These are phyloP conservation scores for Trichopria drosophilae DNA, from an alignment of 2,888 invertebrate species.

Conservation along the genomic window DNA sequence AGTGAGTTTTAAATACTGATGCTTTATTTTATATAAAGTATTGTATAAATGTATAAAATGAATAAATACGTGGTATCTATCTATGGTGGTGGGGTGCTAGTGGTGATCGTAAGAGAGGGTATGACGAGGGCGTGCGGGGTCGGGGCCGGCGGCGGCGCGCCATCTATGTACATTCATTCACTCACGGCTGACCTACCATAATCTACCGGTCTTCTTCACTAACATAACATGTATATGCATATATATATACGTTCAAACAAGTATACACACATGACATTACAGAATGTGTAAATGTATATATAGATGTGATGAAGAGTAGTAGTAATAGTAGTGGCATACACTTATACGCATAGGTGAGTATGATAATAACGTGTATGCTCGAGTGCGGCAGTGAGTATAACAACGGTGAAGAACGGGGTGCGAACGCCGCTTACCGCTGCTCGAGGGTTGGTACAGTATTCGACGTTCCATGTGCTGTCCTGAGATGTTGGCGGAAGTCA, in stretches of 20 bases:
- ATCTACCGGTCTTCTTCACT: slow-evolving; percentile 55
- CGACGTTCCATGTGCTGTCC: too few relatives aligned
- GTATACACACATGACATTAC: slow-evolving; percentile 25
- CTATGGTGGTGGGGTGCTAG: slow-evolving; percentile 58
- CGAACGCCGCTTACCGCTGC: slow-evolving; percentile 30
- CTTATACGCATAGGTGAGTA: slow-evolving; percentile 50
- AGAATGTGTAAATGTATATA: slow-evolving; percentile 31
- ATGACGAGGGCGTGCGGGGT: slow-evolving; percentile 57
- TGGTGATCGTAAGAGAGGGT: slow-evolving; percentile 58
- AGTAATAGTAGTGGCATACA: too few relatives aligned
- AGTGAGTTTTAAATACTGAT: slow-evolving; percentile 58
- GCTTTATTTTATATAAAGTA: slow-evolving; percentile 59
- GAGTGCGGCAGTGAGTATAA: slow-evolving; percentile 58
- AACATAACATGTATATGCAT: slow-evolving; percentile 50
- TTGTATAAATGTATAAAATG: slow-evolving; percentile 59
- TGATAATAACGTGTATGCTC: slow-evolving; percentile 56
- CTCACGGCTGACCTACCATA: slow-evolving; percentile 57
- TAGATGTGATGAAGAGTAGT: slow-evolving; percentile 48
- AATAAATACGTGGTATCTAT: slow-evolving; percentile 59
- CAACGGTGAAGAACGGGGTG: slow-evolving; percentile 49
- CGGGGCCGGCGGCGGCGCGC: slow-evolving; percentile 56
- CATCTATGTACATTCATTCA: slow-evolving; percentile 58
- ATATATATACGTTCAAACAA: slow-evolving; percentile 31
- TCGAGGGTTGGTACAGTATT: slow-evolving; percentile 36
- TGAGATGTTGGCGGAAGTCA: slow-evolving; percentile 44